Percentiles rank a stretch among this genome's conserved stretches.
Evolutionary conservation across 2,888 invertebrate species (phyloP).

Genomic region (Drosophila prolongata): DNA sequence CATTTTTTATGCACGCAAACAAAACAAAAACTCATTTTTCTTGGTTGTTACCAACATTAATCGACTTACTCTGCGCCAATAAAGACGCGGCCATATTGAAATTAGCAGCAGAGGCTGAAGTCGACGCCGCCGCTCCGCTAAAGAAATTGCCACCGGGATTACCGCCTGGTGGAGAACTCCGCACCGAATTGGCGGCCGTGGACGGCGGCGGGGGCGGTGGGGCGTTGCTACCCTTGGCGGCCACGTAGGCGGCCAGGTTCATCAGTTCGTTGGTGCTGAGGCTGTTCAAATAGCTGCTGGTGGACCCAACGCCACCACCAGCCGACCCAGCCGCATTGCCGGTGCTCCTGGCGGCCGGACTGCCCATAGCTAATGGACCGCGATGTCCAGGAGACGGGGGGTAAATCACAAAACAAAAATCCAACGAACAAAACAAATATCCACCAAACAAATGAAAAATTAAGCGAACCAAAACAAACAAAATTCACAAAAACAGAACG

Average conservation of each 20-base stretch:
- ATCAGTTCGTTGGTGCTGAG: constrained; percentile 81
- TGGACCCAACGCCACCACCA: constrained; percentile 33
- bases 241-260: constrained; percentile 81
- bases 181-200: constrained; percentile 36
- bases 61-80: constrained; percentile 93
- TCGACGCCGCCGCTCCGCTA: constrained; percentile 75
- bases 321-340: constrained; percentile 13
- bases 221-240: constrained; percentile 66
- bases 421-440: background rate
- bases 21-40: constrained; percentile 39
- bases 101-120: constrained; percentile 81
- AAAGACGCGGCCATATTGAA: constrained; percentile 89
- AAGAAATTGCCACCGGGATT: constrained; percentile 20
- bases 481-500: background rate
- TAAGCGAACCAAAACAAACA: background rate
- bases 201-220: constrained; percentile 26
- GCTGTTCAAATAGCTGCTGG: constrained; percentile 68
- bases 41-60: constrained; percentile 84
- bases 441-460: background rate
- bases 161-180: constrained; percentile 14
- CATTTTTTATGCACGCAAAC: background rate
- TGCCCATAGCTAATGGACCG: constrained; percentile 25
- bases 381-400: background rate
- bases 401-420: constrained; percentile 11
- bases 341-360: constrained; percentile 46